Evolutionary conservation across 2,113 vertebrate species (phyloP), one percentile per base, ranked within the genome.

Genomic region (Cryptomyrus ogoouensis): DNA sequence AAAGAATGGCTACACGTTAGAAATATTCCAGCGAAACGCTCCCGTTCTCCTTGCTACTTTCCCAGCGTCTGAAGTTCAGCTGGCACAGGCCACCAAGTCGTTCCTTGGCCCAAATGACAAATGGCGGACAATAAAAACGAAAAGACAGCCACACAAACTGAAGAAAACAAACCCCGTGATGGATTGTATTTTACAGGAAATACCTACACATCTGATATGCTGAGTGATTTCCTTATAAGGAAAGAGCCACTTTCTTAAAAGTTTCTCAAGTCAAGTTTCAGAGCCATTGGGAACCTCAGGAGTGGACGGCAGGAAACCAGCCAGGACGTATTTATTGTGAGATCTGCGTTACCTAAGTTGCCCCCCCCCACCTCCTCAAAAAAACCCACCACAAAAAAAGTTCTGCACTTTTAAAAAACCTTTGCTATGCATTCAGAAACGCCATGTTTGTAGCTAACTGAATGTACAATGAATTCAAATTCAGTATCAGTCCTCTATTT

Each of bases 161-260:
- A 50, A 56, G 88, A 89, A 93, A 94, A 93, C 88, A 92, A 91
- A 91, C 91, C 90, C 1, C 77, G 80, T 91, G 77, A 89, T 49
- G 8, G 90, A 92, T 90, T 70, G 85, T 94, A 94, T 94, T 94
- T 95, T 89, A 85, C 95, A 96, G 95, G 95, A 96, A 96, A 95
- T 96, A 92, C 94, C 94, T 91, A 85, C 13, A 88, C 92, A 95
- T 95, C 94, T 93, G 95, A 96, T 96, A 95, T 90, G 88, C 70
- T 52, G 44, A 31, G 49, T 15, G 49, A 88, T 84, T 89, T 80
- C 94, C 93, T 91, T 94, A 93, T 92, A 93, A 88, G 92, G 94
- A 49, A 24, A 84, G 91, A 95, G 94, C 94, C 91, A 91, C 91
- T 93, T 94, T 94, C 94, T 95, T 94, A 88, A 94, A 93, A 93